Evolutionary conservation across 2,888 invertebrate species (phyloP).

Genomic region (Scrobipalpa atriplicella): DNA sequence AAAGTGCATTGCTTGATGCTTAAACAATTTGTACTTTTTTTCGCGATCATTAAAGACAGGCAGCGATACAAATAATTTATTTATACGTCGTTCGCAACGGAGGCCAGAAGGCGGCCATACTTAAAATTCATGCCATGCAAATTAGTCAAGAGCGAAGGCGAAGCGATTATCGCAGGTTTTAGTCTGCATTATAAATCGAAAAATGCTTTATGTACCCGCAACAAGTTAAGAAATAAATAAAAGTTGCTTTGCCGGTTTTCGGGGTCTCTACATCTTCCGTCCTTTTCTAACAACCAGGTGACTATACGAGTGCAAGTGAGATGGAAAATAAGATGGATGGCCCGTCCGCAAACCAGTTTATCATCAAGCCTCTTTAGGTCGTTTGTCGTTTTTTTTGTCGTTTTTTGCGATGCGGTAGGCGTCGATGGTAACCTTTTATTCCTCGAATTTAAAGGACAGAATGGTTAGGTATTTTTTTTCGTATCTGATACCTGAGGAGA

Average conservation of each 20-base stretch:
- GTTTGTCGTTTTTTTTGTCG: too few species aligned
- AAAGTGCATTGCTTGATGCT: conserved; percentile 10
- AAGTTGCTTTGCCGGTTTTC: conserved; percentile 63
- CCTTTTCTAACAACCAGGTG: conserved; percentile 42
- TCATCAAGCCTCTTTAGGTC: conserved; percentile 70
- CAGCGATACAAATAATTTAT: conserved; percentile 54
- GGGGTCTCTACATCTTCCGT: conserved; percentile 38
- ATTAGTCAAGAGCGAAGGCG: conserved; percentile 61
- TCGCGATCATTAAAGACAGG: conserved; percentile 49
- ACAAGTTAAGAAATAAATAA: conserved; percentile 81
- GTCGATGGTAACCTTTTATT: conserved; percentile 68
- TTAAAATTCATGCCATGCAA: conserved; percentile 68
- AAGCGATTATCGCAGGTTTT: conserved; percentile 62
- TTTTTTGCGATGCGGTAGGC: conserved; percentile 69
- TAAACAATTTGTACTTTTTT: conserved; percentile 29
- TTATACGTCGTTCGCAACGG: conserved; percentile 41
- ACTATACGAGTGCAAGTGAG: conserved; percentile 41
- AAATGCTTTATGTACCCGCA: conserved; percentile 70
- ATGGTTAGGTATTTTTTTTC: conserved; percentile 36
- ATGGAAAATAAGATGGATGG: conserved; percentile 60
- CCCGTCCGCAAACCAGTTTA: conserved; percentile 74
- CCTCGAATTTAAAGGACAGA: conserved; percentile 57
- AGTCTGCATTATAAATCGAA: conserved; percentile 62
- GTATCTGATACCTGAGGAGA: conserved; percentile 6
- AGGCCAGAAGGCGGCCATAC: conserved; percentile 50